Base-by-base conservation (phyloP, 2,797 vertebrate genomes). In the Coregonus suidteri region DNA sequence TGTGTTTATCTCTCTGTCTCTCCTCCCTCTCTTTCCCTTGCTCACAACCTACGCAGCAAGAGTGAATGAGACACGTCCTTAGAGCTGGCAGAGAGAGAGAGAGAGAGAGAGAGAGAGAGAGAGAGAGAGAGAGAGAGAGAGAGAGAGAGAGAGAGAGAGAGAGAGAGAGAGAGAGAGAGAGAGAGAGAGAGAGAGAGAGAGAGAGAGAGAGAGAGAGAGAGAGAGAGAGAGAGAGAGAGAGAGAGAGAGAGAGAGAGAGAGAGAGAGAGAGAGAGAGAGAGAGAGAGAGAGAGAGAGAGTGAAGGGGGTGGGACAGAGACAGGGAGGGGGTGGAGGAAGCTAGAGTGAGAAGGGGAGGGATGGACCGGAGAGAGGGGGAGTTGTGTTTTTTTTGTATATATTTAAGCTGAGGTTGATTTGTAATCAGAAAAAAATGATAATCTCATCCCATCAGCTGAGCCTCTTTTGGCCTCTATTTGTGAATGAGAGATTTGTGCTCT, bases 381-480 rank as follows among this genome's bases (percentile, higher is more conserved):
- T 64, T 67, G 70, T 74, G 56, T 25, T 64, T 1, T 66, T 73
- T 1, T 66, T 73, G 25, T 41, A 71, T 53, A 70, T 77, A 85
- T 86, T 87, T 85, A 75, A 90, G 87, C 90, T 90, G 87, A 89
- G 75, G 85, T 88, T 90, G 85, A 92, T 92, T 94, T 93, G 88
- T 90, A 93, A 94, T 93, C 89, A 91, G 90, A 88, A 88, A 90
- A 90, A 90, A 82, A 90, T 86, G 82, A 84, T 85, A 85, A 94
- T 94, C 93, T 89, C 88, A 86, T 93, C 87, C 85, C 90, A 88
- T 92, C 89, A 86, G 83, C 84, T 94, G 93, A 94, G 91, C 93
- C 90, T 91, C 91, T 91, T 87, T 88, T 93, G 92, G 90, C 91
- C 90, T 92, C 90, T 91, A 88, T 94, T 92, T 93, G 90, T 93